Percentiles rank a stretch among this genome's conserved stretches.
phyloP scores from a whole-genome alignment of 2,113 vertebrate genomes.

The Phodopus roborovskii region DNA sequence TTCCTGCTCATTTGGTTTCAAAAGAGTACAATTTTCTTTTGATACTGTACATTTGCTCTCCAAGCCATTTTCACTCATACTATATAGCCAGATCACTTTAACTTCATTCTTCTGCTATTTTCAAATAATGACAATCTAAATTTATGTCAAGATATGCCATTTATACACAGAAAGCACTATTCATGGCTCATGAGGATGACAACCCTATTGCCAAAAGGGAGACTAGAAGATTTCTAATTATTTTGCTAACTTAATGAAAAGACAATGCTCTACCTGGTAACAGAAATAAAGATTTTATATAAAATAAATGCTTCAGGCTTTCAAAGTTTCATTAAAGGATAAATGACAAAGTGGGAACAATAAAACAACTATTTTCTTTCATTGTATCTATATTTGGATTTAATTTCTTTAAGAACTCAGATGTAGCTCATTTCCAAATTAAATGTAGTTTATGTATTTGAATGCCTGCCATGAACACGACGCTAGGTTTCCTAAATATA shows the following conservation, averaged over 20 bases:
- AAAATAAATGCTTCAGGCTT: conserved; percentile 43
- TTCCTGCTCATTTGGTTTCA: conserved; percentile 55
- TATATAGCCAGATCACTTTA: not conserved
- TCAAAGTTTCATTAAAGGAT: conserved; percentile 49
- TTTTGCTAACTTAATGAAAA: conserved; percentile 32
- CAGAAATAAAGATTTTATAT: not conserved
- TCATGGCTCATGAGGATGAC: not conserved
- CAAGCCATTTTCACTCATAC: not conserved
- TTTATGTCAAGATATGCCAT: not conserved
- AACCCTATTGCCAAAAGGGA: not conserved
- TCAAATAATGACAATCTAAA: conserved; percentile 26
- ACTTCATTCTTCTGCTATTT: conserved; percentile 1
- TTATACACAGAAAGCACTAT: not conserved
- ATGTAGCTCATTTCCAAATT: conserved; percentile 63
- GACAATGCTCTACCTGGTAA: not conserved
- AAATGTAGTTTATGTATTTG: conserved; percentile 61
- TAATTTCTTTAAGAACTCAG: conserved; percentile 60
- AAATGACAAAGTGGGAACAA: conserved; percentile 50
- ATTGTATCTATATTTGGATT: conserved; percentile 47
- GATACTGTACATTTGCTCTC: not conserved
- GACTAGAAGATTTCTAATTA: conserved; percentile 7
- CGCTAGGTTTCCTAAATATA: conserved; percentile 12
- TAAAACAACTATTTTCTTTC: conserved; percentile 25
- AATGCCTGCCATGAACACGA: conserved; percentile 40
- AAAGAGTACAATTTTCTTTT: conserved; percentile 1